Evolutionary conservation across 2,113 vertebrate species (phyloP).

Genomic region (Tretioscincus oriximinensis): DNA sequence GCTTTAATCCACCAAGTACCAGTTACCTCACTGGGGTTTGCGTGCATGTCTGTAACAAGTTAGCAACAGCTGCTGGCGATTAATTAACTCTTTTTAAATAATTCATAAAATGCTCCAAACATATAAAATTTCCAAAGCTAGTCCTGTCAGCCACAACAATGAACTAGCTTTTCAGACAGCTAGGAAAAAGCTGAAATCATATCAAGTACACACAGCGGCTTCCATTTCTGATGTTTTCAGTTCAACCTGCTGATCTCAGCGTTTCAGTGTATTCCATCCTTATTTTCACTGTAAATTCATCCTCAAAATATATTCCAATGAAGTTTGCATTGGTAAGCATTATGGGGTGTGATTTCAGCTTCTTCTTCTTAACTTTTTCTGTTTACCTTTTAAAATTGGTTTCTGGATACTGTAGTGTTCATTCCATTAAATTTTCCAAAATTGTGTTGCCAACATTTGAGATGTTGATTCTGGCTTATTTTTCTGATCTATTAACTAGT

Average conservation of each 20-base stretch:
- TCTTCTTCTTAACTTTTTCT: no score
- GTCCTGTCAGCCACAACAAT: slow-evolving; percentile 7
- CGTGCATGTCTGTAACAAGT: slow-evolving; percentile 1
- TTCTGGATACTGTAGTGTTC: neutral
- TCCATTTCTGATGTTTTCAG: slow-evolving; percentile 16
- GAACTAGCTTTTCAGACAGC: slow-evolving; percentile 12
- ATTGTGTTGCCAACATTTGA: neutral
- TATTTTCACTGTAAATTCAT: neutral
- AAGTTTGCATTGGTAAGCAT: no score
- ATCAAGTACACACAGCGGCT: slow-evolving; percentile 22
- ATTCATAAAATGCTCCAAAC: slow-evolving; percentile 18
- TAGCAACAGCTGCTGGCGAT: slow-evolving; percentile 8
- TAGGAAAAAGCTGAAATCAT: neutral
- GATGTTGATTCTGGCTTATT: neutral
- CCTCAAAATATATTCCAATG: neutral
- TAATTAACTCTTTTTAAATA: slow-evolving; percentile 25
- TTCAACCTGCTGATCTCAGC: neutral
- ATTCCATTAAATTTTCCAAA: neutral
- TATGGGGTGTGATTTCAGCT: neutral
- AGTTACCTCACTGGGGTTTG: neutral
- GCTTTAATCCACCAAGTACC: slow-evolving; percentile 9
- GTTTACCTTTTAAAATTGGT: neutral
- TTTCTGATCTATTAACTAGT: neutral
- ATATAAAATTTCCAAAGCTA: slow-evolving; percentile 2
- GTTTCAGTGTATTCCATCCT: neutral